Evolutionary conservation across 2,113 vertebrate species (phyloP), one percentile per base, ranked within the genome.

Genomic region (Penelope pileata): DNA sequence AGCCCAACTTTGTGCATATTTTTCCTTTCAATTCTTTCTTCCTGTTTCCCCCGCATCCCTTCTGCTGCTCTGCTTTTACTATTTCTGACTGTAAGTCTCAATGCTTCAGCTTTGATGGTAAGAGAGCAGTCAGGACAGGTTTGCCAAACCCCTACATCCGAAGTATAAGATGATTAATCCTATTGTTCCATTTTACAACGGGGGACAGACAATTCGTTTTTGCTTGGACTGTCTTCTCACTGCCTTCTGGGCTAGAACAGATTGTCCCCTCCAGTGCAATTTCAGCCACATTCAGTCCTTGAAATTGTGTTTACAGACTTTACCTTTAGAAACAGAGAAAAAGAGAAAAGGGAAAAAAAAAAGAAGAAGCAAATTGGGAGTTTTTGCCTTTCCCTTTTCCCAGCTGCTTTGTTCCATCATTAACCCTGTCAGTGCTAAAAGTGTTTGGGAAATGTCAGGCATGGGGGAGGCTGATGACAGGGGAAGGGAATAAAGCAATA

Each of bases 81-180:
- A 0, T 83, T 84, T 86, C 59, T 94, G 72, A 62, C 79, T 81
- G 30, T 29, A 27, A 0, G 0, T 86, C 80, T 83, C 38, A 54
- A 16, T n/a, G 16, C 90, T 84, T 87, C 74, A 73, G 27, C 81
- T 95, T 68, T 87, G 77, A 67, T 74, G 56, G 73, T 36, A 84
- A 58, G 43, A 36, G 21, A 76, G 47, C 59, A 85, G 62, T 59
- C 29, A 91, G 43, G 68, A 84, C 62, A 80, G 51, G 73, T 94
- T 91, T 92, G 62, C 53, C 60, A 86, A 92, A 78, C 16, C 24
- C 36, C 86, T 86, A 38, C 48, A 56, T 64, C 40, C 10, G 8
- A 82, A 91, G 53, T 26, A 24, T 50, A 75, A 86, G 62, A 75
- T 83, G 78, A 90, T 91, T 73, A 94, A 69, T 73, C n/a, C 17